A percentile compares a stretch with the other conserved stretches of the same genome.
phyloP scores from a whole-genome alignment of 1,140 invertebrate species.

The Argopecten irradians region DNA sequence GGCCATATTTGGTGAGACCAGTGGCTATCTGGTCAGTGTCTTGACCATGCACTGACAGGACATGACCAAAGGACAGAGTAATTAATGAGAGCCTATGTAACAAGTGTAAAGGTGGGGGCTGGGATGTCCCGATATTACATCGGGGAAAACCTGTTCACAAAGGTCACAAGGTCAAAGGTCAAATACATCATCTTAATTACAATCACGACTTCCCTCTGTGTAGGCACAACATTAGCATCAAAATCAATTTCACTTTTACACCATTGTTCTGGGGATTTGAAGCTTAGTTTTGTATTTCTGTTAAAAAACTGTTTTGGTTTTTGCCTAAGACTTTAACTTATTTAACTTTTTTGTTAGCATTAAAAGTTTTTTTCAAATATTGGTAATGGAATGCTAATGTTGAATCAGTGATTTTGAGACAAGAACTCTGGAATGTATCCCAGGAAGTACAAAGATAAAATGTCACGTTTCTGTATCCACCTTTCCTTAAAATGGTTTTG shows the following conservation, averaged over 20 bases:
- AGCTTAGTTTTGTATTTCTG: too few relatives aligned
- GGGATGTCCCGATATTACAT: neutral
- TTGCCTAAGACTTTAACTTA: too few relatives aligned
- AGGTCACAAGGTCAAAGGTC: neutral
- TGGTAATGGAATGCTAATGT: too few relatives aligned
- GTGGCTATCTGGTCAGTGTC: neutral
- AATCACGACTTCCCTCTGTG: neutral
- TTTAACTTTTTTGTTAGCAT: too few relatives aligned
- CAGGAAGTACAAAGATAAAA: neutral
- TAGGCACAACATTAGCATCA: neutral
- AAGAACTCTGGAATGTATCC: neutral
- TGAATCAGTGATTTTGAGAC: neutral
- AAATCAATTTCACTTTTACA: neutral
- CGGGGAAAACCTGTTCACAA: neutral
- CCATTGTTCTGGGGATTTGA: neutral
- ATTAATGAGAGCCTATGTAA: neutral
- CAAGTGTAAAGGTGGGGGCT: neutral
- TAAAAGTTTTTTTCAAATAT: neutral
- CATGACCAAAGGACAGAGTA: neutral
- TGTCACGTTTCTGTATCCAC: neutral
- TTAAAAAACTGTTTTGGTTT: too few relatives aligned
- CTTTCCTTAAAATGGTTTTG: neutral
- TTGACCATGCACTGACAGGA: neutral
- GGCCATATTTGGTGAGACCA: neutral
- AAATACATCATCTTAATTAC: constrained; percentile 1